Percentiles rank a stretch among this genome's conserved stretches.
Evolutionary conservation across 1,140 invertebrate species (phyloP).

Genomic region (Pseudachorutes palmiensis): DNA sequence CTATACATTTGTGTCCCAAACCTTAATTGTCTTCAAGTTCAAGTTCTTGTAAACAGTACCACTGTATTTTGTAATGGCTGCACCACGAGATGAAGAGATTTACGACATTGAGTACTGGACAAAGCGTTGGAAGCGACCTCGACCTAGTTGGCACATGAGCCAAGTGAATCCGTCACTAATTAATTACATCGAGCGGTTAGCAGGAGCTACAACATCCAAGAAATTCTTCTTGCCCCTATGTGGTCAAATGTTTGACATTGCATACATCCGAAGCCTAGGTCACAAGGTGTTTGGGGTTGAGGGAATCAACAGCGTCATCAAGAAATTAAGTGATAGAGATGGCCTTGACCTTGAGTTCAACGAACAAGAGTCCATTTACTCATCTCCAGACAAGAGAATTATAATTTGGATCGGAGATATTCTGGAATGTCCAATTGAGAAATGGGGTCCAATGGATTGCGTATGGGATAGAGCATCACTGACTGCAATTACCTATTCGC

Average conservation of each 20-base stretch:
- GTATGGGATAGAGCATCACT: slow-evolving; percentile 35
- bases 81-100: background rate
- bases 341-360: slow-evolving; percentile 23
- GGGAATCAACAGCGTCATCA: slow-evolving; percentile 19
- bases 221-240: slow-evolving; percentile 34
- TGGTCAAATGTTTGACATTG: slow-evolving; percentile 27
- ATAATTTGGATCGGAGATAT: slow-evolving; percentile 30
- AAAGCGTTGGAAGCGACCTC: slow-evolving; percentile 19
- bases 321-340: slow-evolving; percentile 21
- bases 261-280: slow-evolving; percentile 21
- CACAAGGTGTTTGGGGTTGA: slow-evolving; percentile 32
- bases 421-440: slow-evolving; percentile 32
- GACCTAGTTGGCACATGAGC: slow-evolving; percentile 26
- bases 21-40: too few species aligned
- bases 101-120: slow-evolving; percentile 22
- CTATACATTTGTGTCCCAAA: too few species aligned
- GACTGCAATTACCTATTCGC: slow-evolving; percentile 17
- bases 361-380: slow-evolving; percentile 21
- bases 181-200: slow-evolving; percentile 13
- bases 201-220: slow-evolving; percentile 5
- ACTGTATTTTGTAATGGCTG: too few species aligned
- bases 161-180: slow-evolving; percentile 21
- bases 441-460: slow-evolving; percentile 33
- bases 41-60: too few species aligned
- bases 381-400: slow-evolving; percentile 14